These are phyloP conservation scores for Epirrhoe alternata DNA, from an alignment of 2,888 invertebrate genomes.

Conservation along the genomic window DNA sequence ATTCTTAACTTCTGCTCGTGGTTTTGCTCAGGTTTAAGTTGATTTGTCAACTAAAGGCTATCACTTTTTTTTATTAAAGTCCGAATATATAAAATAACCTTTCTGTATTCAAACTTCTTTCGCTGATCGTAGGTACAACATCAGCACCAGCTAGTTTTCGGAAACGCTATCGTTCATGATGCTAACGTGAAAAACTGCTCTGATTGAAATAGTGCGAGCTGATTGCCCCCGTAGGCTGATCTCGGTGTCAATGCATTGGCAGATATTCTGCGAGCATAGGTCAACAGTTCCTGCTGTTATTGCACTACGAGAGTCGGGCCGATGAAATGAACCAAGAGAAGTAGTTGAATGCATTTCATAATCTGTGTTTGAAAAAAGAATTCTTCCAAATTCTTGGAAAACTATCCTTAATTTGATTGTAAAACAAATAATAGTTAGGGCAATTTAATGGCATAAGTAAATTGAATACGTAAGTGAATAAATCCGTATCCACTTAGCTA, in stretches of 20 bases:
- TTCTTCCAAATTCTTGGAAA: background rate
- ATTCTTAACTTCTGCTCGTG: too few relatives aligned
- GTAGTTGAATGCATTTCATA: background rate
- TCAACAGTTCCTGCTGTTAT: slow-evolving; percentile 14
- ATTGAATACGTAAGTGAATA: too few relatives aligned
- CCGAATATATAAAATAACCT: too few relatives aligned
- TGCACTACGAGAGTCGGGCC: background rate
- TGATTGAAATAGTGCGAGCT: slow-evolving; percentile 39
- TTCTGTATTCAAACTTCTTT: too few relatives aligned
- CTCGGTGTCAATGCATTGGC: slow-evolving; percentile 49
- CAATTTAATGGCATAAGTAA: too few relatives aligned
- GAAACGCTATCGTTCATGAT: slow-evolving; percentile 1
- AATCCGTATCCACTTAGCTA: background rate
- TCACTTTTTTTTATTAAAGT: too few relatives aligned
- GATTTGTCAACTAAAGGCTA: too few relatives aligned
- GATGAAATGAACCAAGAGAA: background rate
- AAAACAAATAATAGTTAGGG: too few relatives aligned
- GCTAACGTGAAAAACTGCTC: slow-evolving; percentile 4
- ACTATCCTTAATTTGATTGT: background rate
- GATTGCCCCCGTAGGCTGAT: slow-evolving; percentile 53
- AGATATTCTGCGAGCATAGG: slow-evolving; percentile 34
- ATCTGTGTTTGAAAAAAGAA: background rate
- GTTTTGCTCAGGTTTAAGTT: too few relatives aligned
- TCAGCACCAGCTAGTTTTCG: background rate
- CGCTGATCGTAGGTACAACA: background rate